Evolutionary conservation across 2,797 vertebrate species (phyloP).

Genomic region (Sebastes cheni): DNA sequence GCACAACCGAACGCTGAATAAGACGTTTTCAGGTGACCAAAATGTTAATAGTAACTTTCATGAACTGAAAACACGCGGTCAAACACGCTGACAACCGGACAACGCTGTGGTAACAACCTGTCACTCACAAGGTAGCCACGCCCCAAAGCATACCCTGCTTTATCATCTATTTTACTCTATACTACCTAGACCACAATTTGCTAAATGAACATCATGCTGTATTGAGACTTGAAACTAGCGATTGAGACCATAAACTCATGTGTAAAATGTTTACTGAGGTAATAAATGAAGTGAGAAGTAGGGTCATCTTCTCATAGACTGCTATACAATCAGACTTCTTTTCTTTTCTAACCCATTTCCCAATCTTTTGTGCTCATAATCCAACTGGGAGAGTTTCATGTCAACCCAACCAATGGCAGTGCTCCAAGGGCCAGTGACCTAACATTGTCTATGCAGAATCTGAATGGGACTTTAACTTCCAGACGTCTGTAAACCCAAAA

Average conservation of each 20-base stretch:
- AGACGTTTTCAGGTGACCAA: rapidly evolving
- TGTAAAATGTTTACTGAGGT: neutral
- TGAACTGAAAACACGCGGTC: neutral
- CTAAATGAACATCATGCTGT: neutral
- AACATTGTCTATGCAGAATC: neutral
- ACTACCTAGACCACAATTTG: neutral
- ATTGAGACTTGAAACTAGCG: neutral
- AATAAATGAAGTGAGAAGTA: neutral
- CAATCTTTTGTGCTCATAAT: neutral
- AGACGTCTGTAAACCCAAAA: neutral
- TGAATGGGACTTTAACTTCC: neutral
- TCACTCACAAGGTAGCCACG: neutral
- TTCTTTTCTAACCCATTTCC: neutral
- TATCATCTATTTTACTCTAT: neutral
- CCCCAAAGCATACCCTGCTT: neutral
- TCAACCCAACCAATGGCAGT: neutral
- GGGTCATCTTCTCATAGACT: neutral
- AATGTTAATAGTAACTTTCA: neutral
- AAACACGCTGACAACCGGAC: neutral
- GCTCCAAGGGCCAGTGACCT: neutral
- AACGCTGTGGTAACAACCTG: neutral
- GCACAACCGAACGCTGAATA: neutral
- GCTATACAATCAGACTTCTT: neutral
- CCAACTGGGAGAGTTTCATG: neutral
- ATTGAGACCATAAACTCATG: neutral